Evolutionary conservation across 2,797 vertebrate species (phyloP).

Genomic region (Girardinus metallicus): DNA sequence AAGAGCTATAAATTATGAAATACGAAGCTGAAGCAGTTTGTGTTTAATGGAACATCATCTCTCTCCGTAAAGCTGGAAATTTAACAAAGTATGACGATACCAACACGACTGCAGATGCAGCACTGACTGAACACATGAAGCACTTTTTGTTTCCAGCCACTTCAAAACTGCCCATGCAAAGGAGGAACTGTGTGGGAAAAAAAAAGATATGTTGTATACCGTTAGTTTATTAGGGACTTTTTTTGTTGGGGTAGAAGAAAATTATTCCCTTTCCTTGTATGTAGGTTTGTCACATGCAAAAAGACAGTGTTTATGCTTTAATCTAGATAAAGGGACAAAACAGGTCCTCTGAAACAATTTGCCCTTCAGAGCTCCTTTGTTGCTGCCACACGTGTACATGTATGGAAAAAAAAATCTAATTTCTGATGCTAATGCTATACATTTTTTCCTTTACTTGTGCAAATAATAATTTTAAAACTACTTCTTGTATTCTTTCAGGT

Average conservation of each 20-base stretch:
- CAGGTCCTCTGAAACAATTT: background rate
- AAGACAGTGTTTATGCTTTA: background rate
- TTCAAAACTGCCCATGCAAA: conserved; percentile 17
- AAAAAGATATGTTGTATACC: background rate
- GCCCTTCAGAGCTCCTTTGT: background rate
- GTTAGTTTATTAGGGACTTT: background rate
- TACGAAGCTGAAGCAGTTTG: conserved; percentile 45
- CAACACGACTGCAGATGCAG: conserved; percentile 14
- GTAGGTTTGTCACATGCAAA: background rate
- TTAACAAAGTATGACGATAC: conserved; percentile 30
- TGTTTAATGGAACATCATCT: conserved; percentile 44
- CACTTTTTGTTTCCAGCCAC: conserved; percentile 38
- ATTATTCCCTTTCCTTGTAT: background rate
- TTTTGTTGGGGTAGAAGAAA: background rate
- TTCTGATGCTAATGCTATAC: background rate
- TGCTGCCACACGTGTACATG: background rate
- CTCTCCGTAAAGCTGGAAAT: conserved; percentile 28
- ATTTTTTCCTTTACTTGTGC: background rate
- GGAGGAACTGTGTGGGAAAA: background rate
- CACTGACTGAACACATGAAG: conserved; percentile 17
- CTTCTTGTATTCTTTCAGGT: background rate
- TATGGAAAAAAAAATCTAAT: background rate
- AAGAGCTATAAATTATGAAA: conserved; percentile 52
- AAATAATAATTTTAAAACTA: background rate
- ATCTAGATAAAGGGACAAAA: background rate